Percentiles rank a stretch among this genome's conserved stretches.
These are phyloP conservation scores for Melanotaenia duboulayi DNA, from an alignment of 2,113 vertebrate genomes.

Conservation along the genomic window DNA sequence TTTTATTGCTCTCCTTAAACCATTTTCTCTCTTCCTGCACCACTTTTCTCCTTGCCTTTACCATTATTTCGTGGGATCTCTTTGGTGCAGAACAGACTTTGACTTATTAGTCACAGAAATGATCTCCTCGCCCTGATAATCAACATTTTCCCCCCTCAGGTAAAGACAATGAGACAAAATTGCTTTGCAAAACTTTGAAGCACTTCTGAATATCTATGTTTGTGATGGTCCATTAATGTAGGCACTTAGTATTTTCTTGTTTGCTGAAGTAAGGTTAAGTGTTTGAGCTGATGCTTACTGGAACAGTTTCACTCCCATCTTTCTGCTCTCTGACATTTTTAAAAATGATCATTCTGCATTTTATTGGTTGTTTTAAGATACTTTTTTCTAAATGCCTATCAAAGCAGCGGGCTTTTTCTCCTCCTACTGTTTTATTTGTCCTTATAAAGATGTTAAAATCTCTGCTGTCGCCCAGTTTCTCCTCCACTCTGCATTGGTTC, in stretches of 20 bases:
- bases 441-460: constrained; percentile 59
- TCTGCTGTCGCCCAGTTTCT: constrained; percentile 72
- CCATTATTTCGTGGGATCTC: not conserved
- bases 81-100: constrained; percentile 42
- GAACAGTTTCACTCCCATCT: constrained; percentile 18
- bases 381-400: constrained; percentile 33
- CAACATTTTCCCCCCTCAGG: constrained; percentile 25
- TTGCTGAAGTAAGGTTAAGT: constrained; percentile 11
- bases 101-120: constrained; percentile 41
- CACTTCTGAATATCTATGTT: constrained; percentile 12
- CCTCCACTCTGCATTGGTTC: constrained; percentile 84
- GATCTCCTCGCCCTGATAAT: constrained; percentile 17
- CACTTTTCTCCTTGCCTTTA: not conserved
- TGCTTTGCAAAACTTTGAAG: constrained; percentile 24
- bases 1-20: constrained; percentile 3
- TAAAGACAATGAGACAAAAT: constrained; percentile 20
- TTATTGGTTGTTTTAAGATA: constrained; percentile 35
- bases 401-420: constrained; percentile 39
- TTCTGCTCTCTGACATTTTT: constrained; percentile 32
- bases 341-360: constrained; percentile 31
- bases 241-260: constrained; percentile 1
- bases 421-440: constrained; percentile 62
- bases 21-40: constrained; percentile 1
- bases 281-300: constrained; percentile 5
- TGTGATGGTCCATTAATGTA: constrained; percentile 4